Evolutionary conservation across 2,888 invertebrate species (phyloP), one percentile per base, ranked within the genome.

Genomic region (Amphipoea oculea): DNA sequence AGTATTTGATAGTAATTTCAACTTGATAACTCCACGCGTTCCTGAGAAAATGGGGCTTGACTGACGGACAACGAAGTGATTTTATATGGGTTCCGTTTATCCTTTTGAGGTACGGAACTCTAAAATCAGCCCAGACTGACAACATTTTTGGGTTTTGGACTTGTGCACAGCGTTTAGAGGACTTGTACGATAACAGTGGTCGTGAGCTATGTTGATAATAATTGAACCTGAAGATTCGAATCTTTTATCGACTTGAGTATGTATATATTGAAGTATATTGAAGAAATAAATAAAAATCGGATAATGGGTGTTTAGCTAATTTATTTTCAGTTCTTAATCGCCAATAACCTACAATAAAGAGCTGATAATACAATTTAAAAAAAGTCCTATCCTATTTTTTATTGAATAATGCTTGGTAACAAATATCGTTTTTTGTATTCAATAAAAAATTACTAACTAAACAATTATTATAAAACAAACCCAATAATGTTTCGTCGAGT

Each of bases 301-400:
- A 87, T 85, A 88, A 86, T 92, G 93, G 93, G 94, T 96, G 95
- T 96, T 96, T 96, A 96, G 96, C 96, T 97, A 96, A 94, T 96
- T 97, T 96, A 96, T 96, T 96, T 95, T 97, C 97, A 97, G 97
- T 97, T 97, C 97, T 96, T 97, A 97, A 96, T 95, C 96, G 97
- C 96, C 96, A 95, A 95, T 96, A 96, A 95, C 96, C 96, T 97
- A 96, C 94, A 96, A 95, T 96, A 96, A 96, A 96, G 97, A 97
- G 96, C 97, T 95, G 96, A 96, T 96, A 96, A 96, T 96, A 96
- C 96, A 96, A 96, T 96, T 96, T 93, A 95, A 96, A 96, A 94
- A 96, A 96, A 96, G 92, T 92, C 93, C 95, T 96, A 96, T 87
- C 94, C 96, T 96, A 96, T 95, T 93, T 95, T 95, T 96, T 94